Conservation (phyloP, 2,113 vertebrate species). For the Erythrolamprus reginae region DNA sequence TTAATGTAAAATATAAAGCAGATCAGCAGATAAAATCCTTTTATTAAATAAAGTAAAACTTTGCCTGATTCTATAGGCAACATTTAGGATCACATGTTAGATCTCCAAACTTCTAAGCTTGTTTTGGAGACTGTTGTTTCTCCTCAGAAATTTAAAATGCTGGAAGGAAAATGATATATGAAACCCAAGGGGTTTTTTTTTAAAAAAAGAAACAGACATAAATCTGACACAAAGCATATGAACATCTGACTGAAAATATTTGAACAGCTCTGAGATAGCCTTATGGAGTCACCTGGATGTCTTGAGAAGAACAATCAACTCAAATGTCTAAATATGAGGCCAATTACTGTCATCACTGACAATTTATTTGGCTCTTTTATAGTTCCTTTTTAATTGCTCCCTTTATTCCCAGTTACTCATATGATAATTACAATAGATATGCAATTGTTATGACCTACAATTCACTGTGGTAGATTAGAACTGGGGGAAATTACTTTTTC, state of each 20-base stretch:
- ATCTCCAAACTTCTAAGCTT: background rate
- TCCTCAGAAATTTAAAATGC: background rate
- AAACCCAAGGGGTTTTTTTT: background rate
- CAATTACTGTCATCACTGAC: slow-evolving; percentile 34
- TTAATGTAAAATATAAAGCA: background rate
- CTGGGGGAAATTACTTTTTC: background rate
- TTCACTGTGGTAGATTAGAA: background rate
- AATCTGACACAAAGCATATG: background rate
- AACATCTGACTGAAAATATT: background rate
- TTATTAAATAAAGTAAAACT: background rate
- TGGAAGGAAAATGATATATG: background rate
- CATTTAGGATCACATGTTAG: background rate
- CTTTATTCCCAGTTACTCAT: background rate
- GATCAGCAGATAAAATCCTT: background rate
- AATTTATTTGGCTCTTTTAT: background rate
- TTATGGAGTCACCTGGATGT: background rate
- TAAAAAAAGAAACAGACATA: background rate
- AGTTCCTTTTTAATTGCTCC: background rate
- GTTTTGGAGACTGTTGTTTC: background rate
- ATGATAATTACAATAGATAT: background rate
- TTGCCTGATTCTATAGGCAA: background rate
- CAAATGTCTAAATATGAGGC: background rate
- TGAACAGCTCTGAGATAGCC: background rate
- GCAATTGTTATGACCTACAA: background rate
- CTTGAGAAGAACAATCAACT: background rate